phyloP scores from a whole-genome alignment of 2,113 vertebrate genomes.

The Symphodus melops region DNA sequence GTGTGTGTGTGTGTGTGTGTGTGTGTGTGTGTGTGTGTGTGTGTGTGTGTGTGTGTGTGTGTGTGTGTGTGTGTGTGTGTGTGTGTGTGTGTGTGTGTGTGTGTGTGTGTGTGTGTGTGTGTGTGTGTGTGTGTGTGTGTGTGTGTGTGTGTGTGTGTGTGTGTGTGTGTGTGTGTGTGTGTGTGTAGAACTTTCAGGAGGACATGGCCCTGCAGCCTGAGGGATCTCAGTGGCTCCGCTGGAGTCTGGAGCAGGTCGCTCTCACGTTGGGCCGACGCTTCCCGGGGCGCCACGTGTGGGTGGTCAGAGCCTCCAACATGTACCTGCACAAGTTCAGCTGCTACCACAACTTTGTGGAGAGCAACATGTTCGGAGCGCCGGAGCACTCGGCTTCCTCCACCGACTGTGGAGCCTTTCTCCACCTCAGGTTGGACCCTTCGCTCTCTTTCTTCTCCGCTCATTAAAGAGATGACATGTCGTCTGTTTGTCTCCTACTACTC shows the following conservation, averaged over 20 bases:
- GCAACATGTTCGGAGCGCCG: constrained; percentile 96
- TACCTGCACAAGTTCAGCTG: constrained; percentile 98
- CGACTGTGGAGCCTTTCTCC: constrained; percentile 88
- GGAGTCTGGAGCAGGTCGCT: constrained; percentile 94
- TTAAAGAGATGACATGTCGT: no score
- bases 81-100: no score
- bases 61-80: no score
- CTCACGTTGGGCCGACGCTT: constrained; percentile 87
- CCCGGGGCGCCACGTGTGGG: constrained; percentile 89
- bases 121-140: no score
- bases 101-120: no score
- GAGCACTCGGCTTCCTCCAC: constrained; percentile 87
- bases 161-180: constrained; percentile 8
- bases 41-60: no score
- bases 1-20: no score
- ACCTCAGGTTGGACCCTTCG: constrained; percentile 82
- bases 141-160: no score
- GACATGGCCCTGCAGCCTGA: constrained; percentile 92
- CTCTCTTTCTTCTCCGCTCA: background rate
- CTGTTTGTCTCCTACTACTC: no score
- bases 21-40: no score
- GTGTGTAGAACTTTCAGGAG: constrained; percentile 92
- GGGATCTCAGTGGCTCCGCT: constrained; percentile 89
- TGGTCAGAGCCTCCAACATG: constrained; percentile 93
- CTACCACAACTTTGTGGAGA: constrained; percentile 95